phyloP scores from a whole-genome alignment of 2,888 invertebrate genomes.

The Arrhopalites spinosus region DNA sequence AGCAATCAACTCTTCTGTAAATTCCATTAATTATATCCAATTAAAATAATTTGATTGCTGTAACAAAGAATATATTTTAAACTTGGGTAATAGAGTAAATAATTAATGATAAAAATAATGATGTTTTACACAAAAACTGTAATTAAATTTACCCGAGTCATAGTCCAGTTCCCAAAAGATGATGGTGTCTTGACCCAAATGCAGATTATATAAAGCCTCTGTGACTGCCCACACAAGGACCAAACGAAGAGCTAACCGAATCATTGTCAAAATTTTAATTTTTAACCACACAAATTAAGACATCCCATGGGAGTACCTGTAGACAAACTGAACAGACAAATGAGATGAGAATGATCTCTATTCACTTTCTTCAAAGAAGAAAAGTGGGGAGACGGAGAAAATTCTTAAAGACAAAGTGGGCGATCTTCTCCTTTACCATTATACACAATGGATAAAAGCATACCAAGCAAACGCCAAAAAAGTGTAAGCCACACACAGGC shows the following conservation, averaged over 20 bases:
- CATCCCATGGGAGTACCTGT: constrained; percentile 23
- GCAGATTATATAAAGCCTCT: constrained; percentile 52
- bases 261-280: not conserved
- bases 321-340: not conserved
- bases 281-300: not conserved
- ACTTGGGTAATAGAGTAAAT: no score
- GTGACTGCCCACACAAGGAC: constrained; percentile 52
- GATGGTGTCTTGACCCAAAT: constrained; percentile 52
- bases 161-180: constrained; percentile 55
- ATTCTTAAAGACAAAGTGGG: no score
- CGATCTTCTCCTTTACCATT: no score
- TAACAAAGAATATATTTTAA: no score
- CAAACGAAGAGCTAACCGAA: constrained; percentile 41
- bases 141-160: constrained; percentile 42
- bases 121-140: no score
- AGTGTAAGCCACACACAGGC: no score
- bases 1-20: constrained; percentile 52
- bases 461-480: no score
- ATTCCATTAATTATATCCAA: no score
- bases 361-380: not conserved
- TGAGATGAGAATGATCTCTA: not conserved
- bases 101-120: no score
- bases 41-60: no score
- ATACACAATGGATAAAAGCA: not conserved
- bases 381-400: not conserved